Evolutionary conservation across 2,888 invertebrate species (phyloP), one percentile per base, ranked within the genome.

Genomic region (Agrochola lota): DNA sequence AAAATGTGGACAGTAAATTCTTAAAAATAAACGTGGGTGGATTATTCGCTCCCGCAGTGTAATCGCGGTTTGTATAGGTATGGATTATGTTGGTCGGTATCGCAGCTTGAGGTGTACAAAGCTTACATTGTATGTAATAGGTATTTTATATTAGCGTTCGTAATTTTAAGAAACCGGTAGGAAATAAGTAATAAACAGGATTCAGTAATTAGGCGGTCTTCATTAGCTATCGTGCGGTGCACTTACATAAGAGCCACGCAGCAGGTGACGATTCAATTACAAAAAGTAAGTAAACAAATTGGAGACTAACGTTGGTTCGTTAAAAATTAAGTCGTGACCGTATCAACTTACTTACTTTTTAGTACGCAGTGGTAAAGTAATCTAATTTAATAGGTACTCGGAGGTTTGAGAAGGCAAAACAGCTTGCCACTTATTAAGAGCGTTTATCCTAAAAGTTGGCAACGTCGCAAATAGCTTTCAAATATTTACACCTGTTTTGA

Each of bases 1-100:
- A 71, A 80, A 77, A 78, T 77, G 40, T 69, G n/a, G 67, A 69
- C 75, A 69, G 75, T 73, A 83, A 57, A 64, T 78, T 77, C 59
- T 71, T 67, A 64, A 80, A 74, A 52, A 68, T 63, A 59, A 49
- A 57, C 35, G 49, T 67, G 35, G 40, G 23, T 67, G 2, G 60
- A 35, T 64, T 74, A 71, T 70, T 67, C n/a, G 55, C 52, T 62
- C 66, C 66, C 46, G 64, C 64, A 62, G 71, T 79, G 64, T 68
- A 55, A 60, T 74, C 20, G 59, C n/a, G 15, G 60, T 62, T 69
- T 57, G 30, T 62, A 62, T 57, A 20, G 40, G 30, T 62, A 62
- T 60, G 15, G 57, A 55, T 63, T 52, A 59, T 59, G 78, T 49
- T 75, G 59, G 71, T 17, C 12, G 11, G 60, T 64, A 26, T 73